Conservation (phyloP, 2,113 vertebrate genomes). For the Pteropus alecto region DNA sequence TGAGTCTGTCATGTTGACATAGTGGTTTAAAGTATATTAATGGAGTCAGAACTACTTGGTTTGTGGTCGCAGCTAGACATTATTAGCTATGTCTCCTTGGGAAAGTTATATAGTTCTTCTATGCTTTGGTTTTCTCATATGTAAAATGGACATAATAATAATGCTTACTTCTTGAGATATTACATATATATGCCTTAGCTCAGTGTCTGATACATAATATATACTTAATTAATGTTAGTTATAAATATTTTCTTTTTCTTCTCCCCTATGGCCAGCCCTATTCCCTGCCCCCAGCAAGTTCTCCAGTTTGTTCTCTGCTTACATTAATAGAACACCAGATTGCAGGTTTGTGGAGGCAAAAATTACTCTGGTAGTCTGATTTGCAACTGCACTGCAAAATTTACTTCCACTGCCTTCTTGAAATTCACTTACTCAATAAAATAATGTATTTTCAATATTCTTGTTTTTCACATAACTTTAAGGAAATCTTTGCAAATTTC, state of each 20-base stretch:
- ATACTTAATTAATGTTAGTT: neutral
- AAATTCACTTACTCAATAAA: neutral
- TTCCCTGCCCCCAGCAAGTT: neutral
- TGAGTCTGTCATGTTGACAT: neutral
- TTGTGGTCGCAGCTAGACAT: neutral
- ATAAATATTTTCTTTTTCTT: neutral
- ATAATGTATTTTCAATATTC: neutral
- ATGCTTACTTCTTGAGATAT: neutral
- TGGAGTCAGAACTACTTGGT: neutral
- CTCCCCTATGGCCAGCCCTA: neutral
- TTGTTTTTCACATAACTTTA: neutral
- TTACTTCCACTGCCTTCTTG: neutral
- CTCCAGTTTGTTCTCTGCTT: neutral
- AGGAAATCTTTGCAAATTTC: slow-evolving; percentile 16
- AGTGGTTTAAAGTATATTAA: neutral
- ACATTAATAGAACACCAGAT: neutral
- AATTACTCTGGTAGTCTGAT: neutral
- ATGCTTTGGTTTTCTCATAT: neutral
- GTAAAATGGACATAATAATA: neutral
- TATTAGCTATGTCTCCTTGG: neutral
- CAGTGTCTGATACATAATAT: neutral
- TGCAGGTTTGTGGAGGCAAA: neutral
- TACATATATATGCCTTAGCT: neutral
- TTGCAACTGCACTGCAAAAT: neutral
- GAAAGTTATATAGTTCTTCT: neutral